phyloP scores from a whole-genome alignment of 1,140 invertebrate species.

The Cryptotermes secundus region DNA sequence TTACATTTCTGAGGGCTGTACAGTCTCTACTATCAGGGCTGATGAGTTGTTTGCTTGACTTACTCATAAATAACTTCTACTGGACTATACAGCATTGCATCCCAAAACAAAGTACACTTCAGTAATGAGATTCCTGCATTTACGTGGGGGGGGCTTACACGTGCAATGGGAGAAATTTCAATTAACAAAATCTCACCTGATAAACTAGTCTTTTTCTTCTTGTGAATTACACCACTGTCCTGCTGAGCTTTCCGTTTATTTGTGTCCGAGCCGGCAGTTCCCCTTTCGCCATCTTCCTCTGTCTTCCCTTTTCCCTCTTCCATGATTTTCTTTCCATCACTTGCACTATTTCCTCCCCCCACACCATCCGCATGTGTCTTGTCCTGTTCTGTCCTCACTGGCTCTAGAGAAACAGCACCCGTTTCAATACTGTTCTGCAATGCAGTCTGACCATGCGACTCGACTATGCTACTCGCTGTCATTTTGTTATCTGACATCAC shows the following conservation, averaged over 20 bases:
- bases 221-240: not conserved
- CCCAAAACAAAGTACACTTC: no score
- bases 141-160: no score
- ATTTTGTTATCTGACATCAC: not conserved
- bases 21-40: no score
- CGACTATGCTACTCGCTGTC: not conserved
- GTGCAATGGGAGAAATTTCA: not conserved
- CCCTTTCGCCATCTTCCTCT: slow-evolving; percentile 36
- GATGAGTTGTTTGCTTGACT: no score
- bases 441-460: not conserved
- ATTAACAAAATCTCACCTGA: slow-evolving; percentile 20
- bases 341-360: not conserved
- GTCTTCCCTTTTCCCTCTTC: slow-evolving; percentile 26
- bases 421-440: slow-evolving; percentile 7
- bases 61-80: no score
- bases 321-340: not conserved
- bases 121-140: no score
- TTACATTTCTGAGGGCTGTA: no score
- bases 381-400: slow-evolving; percentile 9
- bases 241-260: slow-evolving; percentile 36
- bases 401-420: not conserved
- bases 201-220: slow-evolving; percentile 37
- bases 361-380: not conserved
- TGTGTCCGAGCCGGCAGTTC: slow-evolving; percentile 36
- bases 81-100: no score